These are phyloP conservation scores for Cyprinus carpio DNA, from an alignment of 2,113 vertebrate species.

Conservation along the genomic window DNA sequence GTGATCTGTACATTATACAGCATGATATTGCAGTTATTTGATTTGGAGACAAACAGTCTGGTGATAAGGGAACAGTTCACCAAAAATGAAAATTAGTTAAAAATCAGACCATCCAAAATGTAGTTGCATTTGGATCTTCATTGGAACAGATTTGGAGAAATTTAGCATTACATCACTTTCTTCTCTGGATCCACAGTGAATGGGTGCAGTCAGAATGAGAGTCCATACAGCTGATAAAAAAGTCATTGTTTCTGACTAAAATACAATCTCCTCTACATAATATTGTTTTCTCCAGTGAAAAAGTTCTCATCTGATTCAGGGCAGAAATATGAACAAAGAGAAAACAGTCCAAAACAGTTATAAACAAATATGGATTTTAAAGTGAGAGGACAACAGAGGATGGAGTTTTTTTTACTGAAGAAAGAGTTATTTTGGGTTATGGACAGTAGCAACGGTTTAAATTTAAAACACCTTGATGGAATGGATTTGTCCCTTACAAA, in stretches of 20 bases:
- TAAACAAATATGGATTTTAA: no score
- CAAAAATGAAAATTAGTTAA: not conserved
- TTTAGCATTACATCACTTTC: not conserved
- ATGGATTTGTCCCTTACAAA: not conserved
- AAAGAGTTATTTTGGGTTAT: no score
- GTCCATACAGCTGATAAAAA: no score
- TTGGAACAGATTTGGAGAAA: not conserved
- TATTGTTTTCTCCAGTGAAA: no score
- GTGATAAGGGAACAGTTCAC: not conserved
- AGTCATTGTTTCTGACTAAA: no score
- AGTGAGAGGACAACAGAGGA: no score
- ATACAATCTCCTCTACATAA: no score
- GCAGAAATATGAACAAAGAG: no score
- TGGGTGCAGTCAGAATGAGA: not conserved
- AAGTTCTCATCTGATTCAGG: no score
- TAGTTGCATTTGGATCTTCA: not conserved
- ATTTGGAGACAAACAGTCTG: slow-evolving; percentile 1
- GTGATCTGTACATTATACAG: not conserved
- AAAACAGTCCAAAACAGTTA: no score
- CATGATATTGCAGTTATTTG: not conserved
- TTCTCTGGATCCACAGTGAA: not conserved
- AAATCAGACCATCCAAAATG: not conserved
- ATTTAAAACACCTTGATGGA: not conserved
- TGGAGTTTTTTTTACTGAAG: no score
- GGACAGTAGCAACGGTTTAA: no score